Evolutionary conservation across 2,113 vertebrate species (phyloP), one percentile per base, ranked within the genome.

Genomic region (Trogon melanurus): DNA sequence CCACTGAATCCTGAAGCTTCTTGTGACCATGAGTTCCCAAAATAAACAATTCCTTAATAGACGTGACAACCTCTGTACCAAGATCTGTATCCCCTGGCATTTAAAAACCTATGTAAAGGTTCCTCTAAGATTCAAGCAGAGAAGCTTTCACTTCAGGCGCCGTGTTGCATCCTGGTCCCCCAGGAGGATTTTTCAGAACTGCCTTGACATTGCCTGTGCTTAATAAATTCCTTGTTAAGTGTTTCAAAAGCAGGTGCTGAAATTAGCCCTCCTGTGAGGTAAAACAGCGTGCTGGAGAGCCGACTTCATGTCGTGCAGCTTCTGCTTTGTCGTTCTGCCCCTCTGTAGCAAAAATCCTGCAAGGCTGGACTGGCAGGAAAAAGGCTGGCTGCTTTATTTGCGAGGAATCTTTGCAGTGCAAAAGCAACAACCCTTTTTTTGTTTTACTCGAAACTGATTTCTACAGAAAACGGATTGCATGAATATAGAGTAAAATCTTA

Each of bases 11-110:
- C 70, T 79, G 74, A 85, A 82, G 73, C 57, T 88, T 85, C 74
- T 89, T 95, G 91, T 91, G 89, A 92, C 62, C 10, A 0, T 26
- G 62, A 85, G 66, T 66, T 91, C 69, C 88, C 69, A 88, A 97
- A 96, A 93, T 86, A 90, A 94, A 91, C 21, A 64, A 67, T 60
- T 93, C 79, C 67, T 96, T 91, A 89, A 82, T 13, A 90, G 61
- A 91, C 3, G 18, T 7, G 18, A 57, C 48, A 75, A 75, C 32
- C 27, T 70, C 71, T 58, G 54, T 56, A 65, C 22, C 0, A 15
- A 75, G n/a, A 81, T 84, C 73, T 47, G 38, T 38, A 58, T 67
- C 53, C 67, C 38, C 20, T 7, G 11, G 78, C 82, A 64, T 57
- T 91, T 70, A 47, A 75, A 87, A 81, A 67, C 29, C 48, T 3